These are phyloP conservation scores for Suillia variegata DNA, from an alignment of 2,888 invertebrate species.

Conservation along the genomic window DNA sequence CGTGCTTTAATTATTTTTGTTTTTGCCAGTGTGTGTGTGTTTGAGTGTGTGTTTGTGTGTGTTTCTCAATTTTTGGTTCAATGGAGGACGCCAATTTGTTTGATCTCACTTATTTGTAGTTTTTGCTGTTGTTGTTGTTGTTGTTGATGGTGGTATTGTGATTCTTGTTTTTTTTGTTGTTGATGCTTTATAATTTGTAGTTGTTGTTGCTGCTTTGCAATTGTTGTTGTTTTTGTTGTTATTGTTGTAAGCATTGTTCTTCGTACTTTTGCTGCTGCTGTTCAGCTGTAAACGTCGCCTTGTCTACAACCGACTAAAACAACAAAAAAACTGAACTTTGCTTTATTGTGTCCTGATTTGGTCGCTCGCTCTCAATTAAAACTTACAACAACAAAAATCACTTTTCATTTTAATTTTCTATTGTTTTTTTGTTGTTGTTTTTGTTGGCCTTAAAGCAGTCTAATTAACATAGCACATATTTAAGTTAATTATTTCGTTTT, in stretches of 20 bases:
- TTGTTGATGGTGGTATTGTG: not conserved
- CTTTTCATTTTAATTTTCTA: not conserved
- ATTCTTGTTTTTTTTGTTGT: not conserved
- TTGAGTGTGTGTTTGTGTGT: not conserved
- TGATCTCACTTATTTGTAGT: not conserved
- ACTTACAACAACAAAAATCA: not conserved
- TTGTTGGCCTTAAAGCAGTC: slow-evolving; percentile 32
- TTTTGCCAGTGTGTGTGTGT: too few relatives aligned
- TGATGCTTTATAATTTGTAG: not conserved
- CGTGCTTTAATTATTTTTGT: not conserved
- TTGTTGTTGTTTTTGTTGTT: not conserved
- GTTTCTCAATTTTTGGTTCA: slow-evolving; percentile 37
- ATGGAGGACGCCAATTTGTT: slow-evolving; percentile 61
- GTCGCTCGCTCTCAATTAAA: not conserved
- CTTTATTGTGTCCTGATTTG: slow-evolving; percentile 7
- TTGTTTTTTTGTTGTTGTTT: not conserved
- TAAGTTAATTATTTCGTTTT: not conserved
- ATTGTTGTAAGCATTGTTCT: not conserved
- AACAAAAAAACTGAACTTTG: slow-evolving; percentile 26
- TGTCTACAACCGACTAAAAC: slow-evolving; percentile 13
- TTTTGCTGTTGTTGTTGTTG: not conserved
- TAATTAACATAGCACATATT: slow-evolving; percentile 39
- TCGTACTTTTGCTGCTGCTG: not conserved
- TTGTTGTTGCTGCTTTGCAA: not conserved
- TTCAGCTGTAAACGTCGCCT: slow-evolving; percentile 22